Evolutionary conservation across 2,888 invertebrate genomes (phyloP), one percentile per base, ranked within the genome.

Genomic region (Melanargia galathea): DNA sequence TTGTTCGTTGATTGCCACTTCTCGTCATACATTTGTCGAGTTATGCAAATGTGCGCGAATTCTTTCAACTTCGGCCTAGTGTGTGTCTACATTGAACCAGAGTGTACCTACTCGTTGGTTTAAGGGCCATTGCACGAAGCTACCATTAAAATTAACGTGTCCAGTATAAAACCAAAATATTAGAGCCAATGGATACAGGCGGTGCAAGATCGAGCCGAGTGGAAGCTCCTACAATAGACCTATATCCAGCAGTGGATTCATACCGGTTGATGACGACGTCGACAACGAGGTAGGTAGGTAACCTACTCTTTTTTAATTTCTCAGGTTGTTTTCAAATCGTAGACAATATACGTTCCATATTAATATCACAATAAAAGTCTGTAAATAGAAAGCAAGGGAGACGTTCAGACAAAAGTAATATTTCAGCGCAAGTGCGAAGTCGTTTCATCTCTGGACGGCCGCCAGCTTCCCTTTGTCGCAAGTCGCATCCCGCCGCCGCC

Each of bases 391-490:
- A 54, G 22, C 24, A 45, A 35, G 46, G 24, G 46, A 11, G 35
- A 38, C 46, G 45, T 38, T 48, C 38, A 62, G 18, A 62, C 24
- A 20, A 46, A 46, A 46, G 26, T 26, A 54, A 54, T 56, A 60
- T 60, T 52, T 43, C 48, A 63, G 40, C 35, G 55, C 26, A 54
- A 66, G 66, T 66, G 63, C 49, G 60, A 63, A 66, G 48, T 48
- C 61, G 63, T 66, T 66, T 54, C 38, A 45, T 33, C 52, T 8
- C 60, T 66, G 66, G 63, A 48, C 18, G 20, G 11, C 6, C 18
- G 63, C 63, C 60, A 61, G 51, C 35, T 22, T 45, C 35, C 26
- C 20, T 5, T n/a, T 30, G 30, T 30, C 8, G 30, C 24, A 8
- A 6, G 11, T 20, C n/a, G 22, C 58, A 16, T 16, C 10, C 49